phyloP scores from a whole-genome alignment of 2,888 invertebrate genomes.

The Endotricha flammealis region DNA sequence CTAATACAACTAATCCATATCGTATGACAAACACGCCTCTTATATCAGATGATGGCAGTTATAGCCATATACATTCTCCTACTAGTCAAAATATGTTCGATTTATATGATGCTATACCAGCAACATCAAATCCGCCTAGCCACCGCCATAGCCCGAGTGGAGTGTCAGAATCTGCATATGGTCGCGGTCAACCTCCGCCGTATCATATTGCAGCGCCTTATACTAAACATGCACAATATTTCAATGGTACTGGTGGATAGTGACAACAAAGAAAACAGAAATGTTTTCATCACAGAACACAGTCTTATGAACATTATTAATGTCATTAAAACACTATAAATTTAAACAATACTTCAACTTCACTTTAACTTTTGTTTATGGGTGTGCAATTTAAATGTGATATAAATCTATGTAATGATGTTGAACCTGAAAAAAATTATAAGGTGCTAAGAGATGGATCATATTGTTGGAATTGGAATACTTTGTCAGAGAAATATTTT shows the following conservation, averaged over 20 bases:
- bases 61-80: constrained; percentile 63
- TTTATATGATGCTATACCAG: constrained; percentile 65
- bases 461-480: constrained; percentile 36
- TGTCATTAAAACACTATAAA: constrained; percentile 23
- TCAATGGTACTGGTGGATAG: constrained; percentile 76
- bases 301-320: constrained; percentile 44
- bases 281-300: constrained; percentile 32
- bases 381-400: constrained; percentile 75
- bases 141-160: constrained; percentile 64
- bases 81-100: constrained; percentile 70
- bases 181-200: constrained; percentile 83
- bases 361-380: constrained; percentile 32
- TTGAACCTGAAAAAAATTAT: constrained; percentile 47
- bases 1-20: constrained; percentile 70
- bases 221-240: constrained; percentile 87
- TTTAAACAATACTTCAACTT: too few species aligned
- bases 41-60: constrained; percentile 70
- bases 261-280: constrained; percentile 37
- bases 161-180: constrained; percentile 53
- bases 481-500: constrained; percentile 13
- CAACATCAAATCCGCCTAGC: constrained; percentile 58
- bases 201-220: constrained; percentile 91
- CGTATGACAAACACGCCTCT: constrained; percentile 71
- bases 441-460: constrained; percentile 67
- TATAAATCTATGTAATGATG: constrained; percentile 52